phyloP scores from a whole-genome alignment of 2,113 vertebrate genomes.

The Python bivittatus region DNA sequence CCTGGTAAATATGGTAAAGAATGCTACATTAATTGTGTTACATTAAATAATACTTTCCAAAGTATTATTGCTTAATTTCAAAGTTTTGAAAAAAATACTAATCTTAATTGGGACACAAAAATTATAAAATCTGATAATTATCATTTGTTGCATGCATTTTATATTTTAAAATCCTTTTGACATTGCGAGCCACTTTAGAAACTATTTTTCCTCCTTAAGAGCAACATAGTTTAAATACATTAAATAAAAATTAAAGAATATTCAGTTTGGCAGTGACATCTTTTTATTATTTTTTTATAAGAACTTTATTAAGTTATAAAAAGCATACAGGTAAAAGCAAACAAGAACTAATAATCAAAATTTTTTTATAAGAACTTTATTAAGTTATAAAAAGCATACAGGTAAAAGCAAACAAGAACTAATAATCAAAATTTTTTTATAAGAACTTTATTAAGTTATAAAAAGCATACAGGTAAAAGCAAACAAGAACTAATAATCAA shows the following conservation, averaged over 20 bases:
- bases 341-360: too few species aligned
- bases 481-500: too few species aligned
- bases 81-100: not conserved
- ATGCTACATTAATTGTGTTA: not conserved
- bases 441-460: too few species aligned
- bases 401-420: too few species aligned
- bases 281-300: too few species aligned
- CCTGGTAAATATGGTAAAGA: not conserved
- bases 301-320: too few species aligned
- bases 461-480: too few species aligned
- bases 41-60: not conserved
- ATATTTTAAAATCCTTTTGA: not conserved
- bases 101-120: too few species aligned
- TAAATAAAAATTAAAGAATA: not conserved
- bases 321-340: too few species aligned
- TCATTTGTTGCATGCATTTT: not conserved
- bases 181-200: not conserved
- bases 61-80: constrained; percentile 8
- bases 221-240: not conserved
- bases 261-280: not conserved
- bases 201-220: not conserved
- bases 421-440: too few species aligned
- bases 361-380: too few species aligned
- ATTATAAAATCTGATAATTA: not conserved
- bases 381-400: too few species aligned